These are phyloP conservation scores for Lutjanus erythropterus DNA, from an alignment of 2,113 vertebrate species.

Conservation along the genomic window DNA sequence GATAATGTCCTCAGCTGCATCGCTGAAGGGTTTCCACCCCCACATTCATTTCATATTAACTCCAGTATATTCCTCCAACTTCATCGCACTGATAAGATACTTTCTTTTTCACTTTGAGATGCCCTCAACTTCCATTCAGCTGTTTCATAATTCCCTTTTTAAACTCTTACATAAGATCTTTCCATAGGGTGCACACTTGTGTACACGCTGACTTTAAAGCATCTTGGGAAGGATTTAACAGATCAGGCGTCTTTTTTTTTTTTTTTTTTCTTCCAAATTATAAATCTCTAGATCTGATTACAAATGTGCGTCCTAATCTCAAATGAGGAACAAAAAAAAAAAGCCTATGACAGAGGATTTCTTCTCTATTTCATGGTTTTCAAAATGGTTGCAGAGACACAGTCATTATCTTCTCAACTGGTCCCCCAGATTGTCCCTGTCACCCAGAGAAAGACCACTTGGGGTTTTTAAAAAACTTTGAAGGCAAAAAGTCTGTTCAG, in stretches of 20 bases:
- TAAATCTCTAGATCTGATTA: conserved; percentile 50
- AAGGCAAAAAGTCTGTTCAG: conserved; percentile 20
- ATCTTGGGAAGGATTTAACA: conserved; percentile 28
- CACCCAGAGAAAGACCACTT: conserved; percentile 23
- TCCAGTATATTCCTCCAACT: conserved; percentile 49
- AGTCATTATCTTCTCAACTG: conserved; percentile 18
- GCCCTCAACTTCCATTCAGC: conserved; percentile 52
- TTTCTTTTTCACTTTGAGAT: conserved; percentile 62
- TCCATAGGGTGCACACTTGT: conserved; percentile 41
- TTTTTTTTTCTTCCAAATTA: not conserved
- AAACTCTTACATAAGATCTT: conserved; percentile 38
- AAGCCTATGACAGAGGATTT: not conserved
- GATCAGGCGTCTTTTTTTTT: not conserved
- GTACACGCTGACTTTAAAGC: conserved; percentile 31
- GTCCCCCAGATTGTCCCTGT: conserved; percentile 5
- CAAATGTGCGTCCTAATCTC: conserved; percentile 24
- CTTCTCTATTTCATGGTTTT: conserved; percentile 32
- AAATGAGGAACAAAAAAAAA: conserved; percentile 24
- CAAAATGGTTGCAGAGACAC: conserved; percentile 18
- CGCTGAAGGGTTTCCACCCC: conserved; percentile 65
- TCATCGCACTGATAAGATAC: conserved; percentile 65
- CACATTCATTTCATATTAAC: conserved; percentile 63
- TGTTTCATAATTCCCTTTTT: conserved; percentile 53
- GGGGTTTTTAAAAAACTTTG: conserved; percentile 17
- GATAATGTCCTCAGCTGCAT: conserved; percentile 51